Evolutionary conservation across 2,797 vertebrate genomes (phyloP).

Genomic region (Pelodytes ibericus): DNA sequence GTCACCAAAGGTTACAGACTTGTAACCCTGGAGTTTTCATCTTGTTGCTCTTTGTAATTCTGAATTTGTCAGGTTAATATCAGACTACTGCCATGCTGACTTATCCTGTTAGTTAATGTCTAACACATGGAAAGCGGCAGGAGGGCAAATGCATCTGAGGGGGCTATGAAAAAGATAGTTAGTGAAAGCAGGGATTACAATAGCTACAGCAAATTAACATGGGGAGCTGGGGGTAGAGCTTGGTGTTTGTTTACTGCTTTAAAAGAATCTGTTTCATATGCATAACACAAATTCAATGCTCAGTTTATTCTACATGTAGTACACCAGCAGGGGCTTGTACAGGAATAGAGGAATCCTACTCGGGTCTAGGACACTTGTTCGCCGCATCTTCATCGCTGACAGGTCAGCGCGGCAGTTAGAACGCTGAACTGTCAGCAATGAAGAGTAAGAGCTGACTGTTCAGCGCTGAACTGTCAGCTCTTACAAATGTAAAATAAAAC

Average conservation of each 20-base stretch:
- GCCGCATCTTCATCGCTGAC: too few species aligned
- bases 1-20: constrained; percentile 40
- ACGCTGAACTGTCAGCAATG: too few species aligned
- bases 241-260: constrained; percentile 43
- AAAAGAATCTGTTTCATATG: constrained; percentile 11
- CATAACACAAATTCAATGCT: constrained; percentile 22
- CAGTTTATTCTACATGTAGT: constrained; percentile 36
- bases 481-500: too few species aligned
- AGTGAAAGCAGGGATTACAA: constrained; percentile 42
- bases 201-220: constrained; percentile 30
- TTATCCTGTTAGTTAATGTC: constrained; percentile 50
- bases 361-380: too few species aligned
- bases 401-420: too few species aligned
- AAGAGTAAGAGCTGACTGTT: too few species aligned
- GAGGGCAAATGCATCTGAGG: constrained; percentile 37
- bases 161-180: constrained; percentile 14
- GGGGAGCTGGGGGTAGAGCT: constrained; percentile 6
- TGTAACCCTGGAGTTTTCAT: constrained; percentile 17
- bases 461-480: too few species aligned
- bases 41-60: constrained; percentile 44
- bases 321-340: constrained; percentile 25
- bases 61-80: constrained; percentile 50
- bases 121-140: constrained; percentile 38
- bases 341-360: constrained; percentile 7
- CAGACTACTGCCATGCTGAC: constrained; percentile 41